A percentile compares a stretch with the other conserved stretches of the same genome.
Evolutionary conservation across 2,113 vertebrate species (phyloP).

Genomic region (Crotalus helleri): DNA sequence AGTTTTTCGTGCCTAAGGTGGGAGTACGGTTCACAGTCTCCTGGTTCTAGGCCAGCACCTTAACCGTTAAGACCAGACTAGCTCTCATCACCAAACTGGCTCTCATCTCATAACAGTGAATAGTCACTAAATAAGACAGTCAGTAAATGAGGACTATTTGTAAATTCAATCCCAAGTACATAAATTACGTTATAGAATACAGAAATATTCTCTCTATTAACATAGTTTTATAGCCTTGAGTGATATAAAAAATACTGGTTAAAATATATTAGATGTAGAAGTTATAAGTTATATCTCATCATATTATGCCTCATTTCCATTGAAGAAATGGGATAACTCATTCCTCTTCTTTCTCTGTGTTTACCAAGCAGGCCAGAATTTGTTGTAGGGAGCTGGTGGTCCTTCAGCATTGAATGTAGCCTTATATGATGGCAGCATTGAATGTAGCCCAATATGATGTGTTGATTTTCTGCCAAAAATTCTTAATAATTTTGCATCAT

Average conservation of each 20-base stretch:
- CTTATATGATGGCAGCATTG: background rate
- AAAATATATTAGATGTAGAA: background rate
- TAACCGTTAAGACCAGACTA: background rate
- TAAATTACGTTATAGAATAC: background rate
- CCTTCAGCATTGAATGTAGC: background rate
- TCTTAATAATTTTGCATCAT: background rate
- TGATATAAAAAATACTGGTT: background rate
- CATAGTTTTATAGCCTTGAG: background rate
- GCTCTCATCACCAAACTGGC: background rate
- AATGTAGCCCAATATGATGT: background rate
- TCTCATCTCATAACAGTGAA: background rate
- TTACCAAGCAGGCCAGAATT: background rate
- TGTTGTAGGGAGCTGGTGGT: background rate
- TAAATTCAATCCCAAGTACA: background rate
- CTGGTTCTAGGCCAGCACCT: background rate
- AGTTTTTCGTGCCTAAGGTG: background rate
- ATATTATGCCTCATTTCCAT: background rate
- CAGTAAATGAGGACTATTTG: background rate
- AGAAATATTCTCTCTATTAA: background rate
- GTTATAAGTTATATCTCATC: background rate
- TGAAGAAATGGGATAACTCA: background rate
- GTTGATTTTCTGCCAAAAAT: slow-evolving; percentile 6
- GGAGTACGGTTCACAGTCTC: background rate
- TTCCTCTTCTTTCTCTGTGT: background rate
- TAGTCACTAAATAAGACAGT: background rate